Evolutionary conservation across 2,113 vertebrate species (phyloP).

Genomic region (Hemiprocne comata): DNA sequence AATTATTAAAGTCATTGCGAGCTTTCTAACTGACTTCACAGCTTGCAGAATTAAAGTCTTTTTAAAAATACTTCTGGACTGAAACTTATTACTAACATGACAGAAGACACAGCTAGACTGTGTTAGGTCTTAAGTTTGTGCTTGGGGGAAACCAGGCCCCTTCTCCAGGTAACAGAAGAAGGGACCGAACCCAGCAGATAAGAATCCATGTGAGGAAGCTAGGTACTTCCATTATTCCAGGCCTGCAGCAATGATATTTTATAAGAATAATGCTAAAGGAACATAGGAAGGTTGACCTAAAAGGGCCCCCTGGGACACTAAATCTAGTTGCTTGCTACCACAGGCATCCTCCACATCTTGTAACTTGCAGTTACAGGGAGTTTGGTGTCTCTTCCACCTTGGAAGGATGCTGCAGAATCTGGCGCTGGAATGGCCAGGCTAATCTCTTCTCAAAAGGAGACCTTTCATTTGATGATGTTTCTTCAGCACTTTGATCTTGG

Average conservation of each 20-base stretch:
- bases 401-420: background rate
- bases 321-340: background rate
- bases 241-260: background rate
- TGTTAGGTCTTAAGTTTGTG: background rate
- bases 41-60: background rate
- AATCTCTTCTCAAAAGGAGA: background rate
- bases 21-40: background rate
- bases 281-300: background rate
- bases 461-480: background rate
- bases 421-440: background rate
- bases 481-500: background rate
- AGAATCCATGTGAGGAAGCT: background rate
- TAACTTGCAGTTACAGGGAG: background rate
- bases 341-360: background rate
- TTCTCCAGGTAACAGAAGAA: background rate
- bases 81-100: background rate
- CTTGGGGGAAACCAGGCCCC: background rate
- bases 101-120: background rate
- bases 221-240: background rate
- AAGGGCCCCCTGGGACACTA: accelerated
- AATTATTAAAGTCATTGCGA: background rate
- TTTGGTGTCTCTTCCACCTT: background rate
- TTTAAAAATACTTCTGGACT: background rate
- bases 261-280: background rate
- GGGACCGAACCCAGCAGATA: background rate